phyloP scores from a whole-genome alignment of 2,888 invertebrate species.

The Rhorus exstirpatorius region DNA sequence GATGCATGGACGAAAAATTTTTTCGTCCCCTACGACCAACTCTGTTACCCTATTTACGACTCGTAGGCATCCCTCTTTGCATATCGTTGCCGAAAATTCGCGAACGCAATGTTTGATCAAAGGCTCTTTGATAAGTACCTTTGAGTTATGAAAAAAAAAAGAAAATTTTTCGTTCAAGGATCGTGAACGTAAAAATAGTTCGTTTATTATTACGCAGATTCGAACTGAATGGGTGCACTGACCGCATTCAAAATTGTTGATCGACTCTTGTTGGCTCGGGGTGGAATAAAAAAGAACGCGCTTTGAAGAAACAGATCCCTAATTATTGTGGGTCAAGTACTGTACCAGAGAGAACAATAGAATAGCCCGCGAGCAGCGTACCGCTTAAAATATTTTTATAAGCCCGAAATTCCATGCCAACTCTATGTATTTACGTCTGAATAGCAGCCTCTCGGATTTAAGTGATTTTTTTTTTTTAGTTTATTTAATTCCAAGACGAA shows the following conservation, averaged over 20 bases:
- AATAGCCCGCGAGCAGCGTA: background rate
- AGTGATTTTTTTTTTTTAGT: too few relatives aligned
- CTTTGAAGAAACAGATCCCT: constrained; percentile 4
- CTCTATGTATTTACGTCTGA: too few relatives aligned
- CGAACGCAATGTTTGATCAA: constrained; percentile 10
- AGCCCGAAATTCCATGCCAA: background rate
- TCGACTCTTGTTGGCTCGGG: constrained; percentile 3
- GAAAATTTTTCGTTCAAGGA: constrained; percentile 23
- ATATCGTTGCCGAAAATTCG: constrained; percentile 24
- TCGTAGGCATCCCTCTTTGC: background rate
- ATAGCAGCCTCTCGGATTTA: too few relatives aligned
- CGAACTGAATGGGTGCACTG: constrained; percentile 30
- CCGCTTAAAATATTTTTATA: background rate
- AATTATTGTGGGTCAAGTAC: constrained; percentile 53
- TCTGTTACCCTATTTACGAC: constrained; percentile 29
- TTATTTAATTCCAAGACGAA: too few relatives aligned
- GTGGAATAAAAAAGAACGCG: background rate
- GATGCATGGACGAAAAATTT: constrained; percentile 36
- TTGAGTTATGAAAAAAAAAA: constrained; percentile 1
- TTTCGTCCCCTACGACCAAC: constrained; percentile 10
- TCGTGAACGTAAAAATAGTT: background rate
- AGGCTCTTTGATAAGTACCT: background rate
- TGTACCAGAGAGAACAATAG: constrained; percentile 15
- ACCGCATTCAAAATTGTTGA: constrained; percentile 45
- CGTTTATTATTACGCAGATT: constrained; percentile 1